Percentiles rank a stretch among this genome's conserved stretches.
These are phyloP conservation scores for Aspiorhynchus laticeps DNA, from an alignment of 2,113 vertebrate species.

Conservation along the genomic window DNA sequence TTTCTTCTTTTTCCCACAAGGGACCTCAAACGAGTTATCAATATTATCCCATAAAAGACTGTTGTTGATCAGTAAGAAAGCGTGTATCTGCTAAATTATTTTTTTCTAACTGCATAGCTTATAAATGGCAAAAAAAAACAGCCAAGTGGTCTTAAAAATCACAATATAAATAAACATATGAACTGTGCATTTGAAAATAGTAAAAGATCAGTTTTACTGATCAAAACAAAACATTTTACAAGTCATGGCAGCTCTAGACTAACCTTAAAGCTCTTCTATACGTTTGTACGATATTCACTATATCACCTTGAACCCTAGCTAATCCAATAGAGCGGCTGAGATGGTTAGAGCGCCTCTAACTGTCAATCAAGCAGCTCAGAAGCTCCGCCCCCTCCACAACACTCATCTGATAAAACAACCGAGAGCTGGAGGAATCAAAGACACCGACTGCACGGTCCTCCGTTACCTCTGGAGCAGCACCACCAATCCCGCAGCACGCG, in stretches of 20 bases:
- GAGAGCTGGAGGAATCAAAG: constrained; percentile 19
- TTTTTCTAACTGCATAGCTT: no score
- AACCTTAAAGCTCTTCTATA: not conserved
- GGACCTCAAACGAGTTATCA: no score
- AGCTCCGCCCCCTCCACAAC: constrained; percentile 16
- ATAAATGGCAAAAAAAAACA: no score
- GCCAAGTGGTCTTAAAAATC: no score
- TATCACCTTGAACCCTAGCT: not conserved
- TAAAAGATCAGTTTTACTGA: not conserved
- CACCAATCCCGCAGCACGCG: not conserved
- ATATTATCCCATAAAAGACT: no score
- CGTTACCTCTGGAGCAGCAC: constrained; percentile 3
- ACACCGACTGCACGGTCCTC: not conserved
- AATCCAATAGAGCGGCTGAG: not conserved
- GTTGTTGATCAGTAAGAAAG: no score
- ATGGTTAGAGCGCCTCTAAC: not conserved
- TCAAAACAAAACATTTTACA: not conserved
- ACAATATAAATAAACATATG: no score
- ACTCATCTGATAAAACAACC: constrained; percentile 17
- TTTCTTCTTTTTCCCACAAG: no score
- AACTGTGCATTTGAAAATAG: not conserved
- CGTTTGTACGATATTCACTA: not conserved
- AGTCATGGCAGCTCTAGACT: not conserved
- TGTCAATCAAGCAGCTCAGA: constrained; percentile 22
- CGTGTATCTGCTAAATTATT: no score